Evolutionary conservation across 2,888 invertebrate genomes (phyloP).

Genomic region (Portevinia maculata): DNA sequence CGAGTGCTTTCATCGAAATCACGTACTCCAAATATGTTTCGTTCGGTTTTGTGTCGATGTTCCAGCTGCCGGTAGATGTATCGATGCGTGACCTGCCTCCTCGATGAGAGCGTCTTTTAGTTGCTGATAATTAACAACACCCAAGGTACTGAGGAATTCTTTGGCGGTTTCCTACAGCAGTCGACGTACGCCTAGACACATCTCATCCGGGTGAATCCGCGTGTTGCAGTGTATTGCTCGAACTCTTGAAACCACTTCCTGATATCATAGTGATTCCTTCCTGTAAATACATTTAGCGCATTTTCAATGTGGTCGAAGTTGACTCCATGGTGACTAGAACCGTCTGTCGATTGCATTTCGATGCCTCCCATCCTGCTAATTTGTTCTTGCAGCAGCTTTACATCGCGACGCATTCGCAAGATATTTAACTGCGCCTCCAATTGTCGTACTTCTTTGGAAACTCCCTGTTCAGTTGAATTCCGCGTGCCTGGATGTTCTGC

Average conservation of each 20-base stretch:
- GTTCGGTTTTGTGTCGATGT: not conserved
- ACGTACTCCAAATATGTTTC: conserved; percentile 14
- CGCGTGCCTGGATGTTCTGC: not conserved
- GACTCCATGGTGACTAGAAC: not conserved
- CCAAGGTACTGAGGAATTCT: conserved; percentile 1
- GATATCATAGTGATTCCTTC: conserved; percentile 2
- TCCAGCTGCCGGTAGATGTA: conserved; percentile 9
- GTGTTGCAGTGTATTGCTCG: conserved; percentile 12
- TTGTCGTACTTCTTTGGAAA: not conserved
- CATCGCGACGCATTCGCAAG: not conserved
- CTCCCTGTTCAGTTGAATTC: not conserved
- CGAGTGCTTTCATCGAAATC: too few species aligned
- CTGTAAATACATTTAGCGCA: not conserved
- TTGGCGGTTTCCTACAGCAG: conserved; percentile 1
- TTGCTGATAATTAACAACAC: not conserved
- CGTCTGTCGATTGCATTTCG: too few species aligned
- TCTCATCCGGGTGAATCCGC: conserved; percentile 4
- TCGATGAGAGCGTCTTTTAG: not conserved
- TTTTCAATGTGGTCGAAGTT: conserved; percentile 1
- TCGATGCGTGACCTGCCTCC: conserved; percentile 4
- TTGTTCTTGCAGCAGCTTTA: not conserved
- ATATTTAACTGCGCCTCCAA: conserved; percentile 1
- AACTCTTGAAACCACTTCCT: conserved; percentile 5
- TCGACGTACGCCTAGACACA: too few species aligned
- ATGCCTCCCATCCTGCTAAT: not conserved